Conservation (phyloP, 2,888 invertebrate species). For the Hemistola chrysoprasaria region DNA sequence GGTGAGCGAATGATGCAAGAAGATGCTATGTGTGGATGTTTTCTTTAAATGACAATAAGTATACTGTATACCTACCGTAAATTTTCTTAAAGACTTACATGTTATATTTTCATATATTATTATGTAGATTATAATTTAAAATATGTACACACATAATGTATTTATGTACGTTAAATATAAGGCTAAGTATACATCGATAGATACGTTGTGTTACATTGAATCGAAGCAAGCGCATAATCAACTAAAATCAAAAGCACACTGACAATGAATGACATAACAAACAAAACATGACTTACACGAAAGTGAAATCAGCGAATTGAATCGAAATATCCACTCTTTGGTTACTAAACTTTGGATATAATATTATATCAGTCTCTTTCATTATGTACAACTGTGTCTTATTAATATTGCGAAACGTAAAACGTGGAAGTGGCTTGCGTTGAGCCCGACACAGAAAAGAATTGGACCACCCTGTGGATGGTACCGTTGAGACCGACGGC, state of each 20-base stretch:
- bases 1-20: conserved; percentile 56
- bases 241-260: conserved; percentile 75
- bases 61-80: too few species aligned
- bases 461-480: conserved; percentile 84
- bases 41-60: conserved; percentile 28
- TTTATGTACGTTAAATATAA: conserved; percentile 19
- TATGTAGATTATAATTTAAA: too few species aligned
- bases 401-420: conserved; percentile 84
- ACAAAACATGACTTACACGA: conserved; percentile 82
- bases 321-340: conserved; percentile 72
- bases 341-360: conserved; percentile 69
- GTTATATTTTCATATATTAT: too few species aligned
- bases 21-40: conserved; percentile 49
- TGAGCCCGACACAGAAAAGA: conserved; percentile 84
- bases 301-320: conserved; percentile 70
- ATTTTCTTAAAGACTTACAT: too few species aligned
- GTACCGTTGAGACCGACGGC: conserved; percentile 84
- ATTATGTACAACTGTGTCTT: conserved; percentile 70
- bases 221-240: conserved; percentile 73
- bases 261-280: conserved; percentile 80
- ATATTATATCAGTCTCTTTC: conserved; percentile 74
- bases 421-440: conserved; percentile 84
- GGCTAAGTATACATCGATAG: conserved; percentile 31
- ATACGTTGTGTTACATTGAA: conserved; percentile 41
- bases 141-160: conserved; percentile 9